A percentile compares a stretch with the other conserved stretches of the same genome.
Evolutionary conservation across 2,888 invertebrate genomes (phyloP).

Genomic region (Noctua janthina): DNA sequence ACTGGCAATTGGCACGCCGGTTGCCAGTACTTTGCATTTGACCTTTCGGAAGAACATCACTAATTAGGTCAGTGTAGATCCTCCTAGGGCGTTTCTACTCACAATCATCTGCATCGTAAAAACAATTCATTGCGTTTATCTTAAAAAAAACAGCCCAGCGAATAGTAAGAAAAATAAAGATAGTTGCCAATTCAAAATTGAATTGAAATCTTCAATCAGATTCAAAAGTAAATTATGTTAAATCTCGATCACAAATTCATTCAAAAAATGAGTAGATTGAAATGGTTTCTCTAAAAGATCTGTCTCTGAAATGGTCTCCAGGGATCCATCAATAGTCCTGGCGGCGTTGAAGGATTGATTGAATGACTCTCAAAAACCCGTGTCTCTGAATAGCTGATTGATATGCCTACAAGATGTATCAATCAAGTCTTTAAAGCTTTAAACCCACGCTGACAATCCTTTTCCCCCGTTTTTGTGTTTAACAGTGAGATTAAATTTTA

Average conservation of each 20-base stretch:
- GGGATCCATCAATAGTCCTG: slow-evolving; percentile 30
- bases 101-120: too few species aligned
- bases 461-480: background rate
- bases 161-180: background rate
- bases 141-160: too few species aligned
- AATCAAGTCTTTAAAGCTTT: slow-evolving; percentile 23
- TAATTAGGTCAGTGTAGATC: background rate
- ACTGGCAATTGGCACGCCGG: too few species aligned
- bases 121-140: too few species aligned
- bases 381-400: slow-evolving; percentile 41
- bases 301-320: slow-evolving; percentile 19
- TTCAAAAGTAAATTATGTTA: slow-evolving; percentile 7
- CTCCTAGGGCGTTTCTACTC: too few species aligned
- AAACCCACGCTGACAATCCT: background rate
- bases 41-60: background rate
- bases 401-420: slow-evolving; percentile 36
- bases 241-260: slow-evolving; percentile 16
- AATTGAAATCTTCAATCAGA: background rate
- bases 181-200: background rate
- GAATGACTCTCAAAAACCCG: slow-evolving; percentile 40
- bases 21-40: background rate
- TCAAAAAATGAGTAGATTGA: slow-evolving; percentile 26
- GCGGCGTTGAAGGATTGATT: slow-evolving; percentile 45
- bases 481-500: slow-evolving; percentile 26
- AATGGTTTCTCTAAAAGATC: slow-evolving; percentile 35